Evolutionary conservation across 2,797 vertebrate species (phyloP).

Genomic region (Microchirus variegatus): DNA sequence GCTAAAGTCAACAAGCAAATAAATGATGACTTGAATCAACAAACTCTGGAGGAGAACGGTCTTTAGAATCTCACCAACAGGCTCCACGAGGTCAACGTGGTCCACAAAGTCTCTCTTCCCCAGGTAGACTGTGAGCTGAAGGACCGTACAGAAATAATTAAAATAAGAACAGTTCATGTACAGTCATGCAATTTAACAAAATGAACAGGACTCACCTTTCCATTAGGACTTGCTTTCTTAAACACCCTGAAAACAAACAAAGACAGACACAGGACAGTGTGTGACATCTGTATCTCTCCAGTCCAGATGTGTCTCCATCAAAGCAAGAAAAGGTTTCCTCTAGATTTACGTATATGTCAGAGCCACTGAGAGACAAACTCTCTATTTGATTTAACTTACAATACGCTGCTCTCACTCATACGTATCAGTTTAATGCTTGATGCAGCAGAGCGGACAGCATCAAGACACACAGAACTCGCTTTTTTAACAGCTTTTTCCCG

Average conservation of each 20-base stretch:
- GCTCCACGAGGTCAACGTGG: slow-evolving; percentile 92
- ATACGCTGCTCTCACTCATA: too few relatives aligned
- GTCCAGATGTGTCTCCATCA: too few relatives aligned
- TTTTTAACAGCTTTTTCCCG: too few relatives aligned
- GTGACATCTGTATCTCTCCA: not conserved
- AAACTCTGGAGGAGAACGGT: not conserved
- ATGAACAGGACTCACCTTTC: slow-evolving; percentile 87
- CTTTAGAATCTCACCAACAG: slow-evolving; percentile 84
- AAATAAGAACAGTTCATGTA: not conserved
- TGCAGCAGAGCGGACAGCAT: too few relatives aligned
- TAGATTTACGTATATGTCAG: too few relatives aligned
- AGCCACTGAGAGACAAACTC: too few relatives aligned
- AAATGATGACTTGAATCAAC: not conserved
- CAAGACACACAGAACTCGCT: too few relatives aligned
- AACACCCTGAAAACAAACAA: slow-evolving; percentile 86
- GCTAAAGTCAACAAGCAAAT: not conserved
- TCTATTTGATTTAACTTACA: too few relatives aligned
- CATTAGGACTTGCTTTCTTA: slow-evolving; percentile 97
- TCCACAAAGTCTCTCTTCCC: slow-evolving; percentile 97
- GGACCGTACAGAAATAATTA: not conserved
- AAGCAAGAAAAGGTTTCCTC: too few relatives aligned
- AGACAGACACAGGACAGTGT: slow-evolving; percentile 1
- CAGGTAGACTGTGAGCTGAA: slow-evolving; percentile 93
- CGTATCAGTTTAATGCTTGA: too few relatives aligned
- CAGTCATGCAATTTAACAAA: not conserved